These are phyloP conservation scores for Channa striata DNA, from an alignment of 2,797 vertebrate species.

Conservation along the genomic window DNA sequence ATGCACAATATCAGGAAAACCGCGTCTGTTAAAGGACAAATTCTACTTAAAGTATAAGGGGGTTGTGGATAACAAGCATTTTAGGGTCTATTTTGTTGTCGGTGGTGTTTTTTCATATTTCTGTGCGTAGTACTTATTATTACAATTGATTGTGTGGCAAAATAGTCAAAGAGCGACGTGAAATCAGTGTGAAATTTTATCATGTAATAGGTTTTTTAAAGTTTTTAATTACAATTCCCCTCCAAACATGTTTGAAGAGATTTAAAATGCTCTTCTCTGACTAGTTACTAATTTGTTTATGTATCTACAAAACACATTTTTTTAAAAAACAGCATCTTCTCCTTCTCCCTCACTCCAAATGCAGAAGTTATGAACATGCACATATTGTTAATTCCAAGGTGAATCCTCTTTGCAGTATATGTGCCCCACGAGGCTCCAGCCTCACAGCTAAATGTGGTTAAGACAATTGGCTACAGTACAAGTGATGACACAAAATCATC, in stretches of 20 bases:
- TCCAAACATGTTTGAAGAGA: neutral
- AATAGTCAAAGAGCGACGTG: slow-evolving; percentile 7
- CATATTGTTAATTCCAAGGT: neutral
- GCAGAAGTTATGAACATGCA: neutral
- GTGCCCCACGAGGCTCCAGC: neutral
- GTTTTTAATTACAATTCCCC: neutral
- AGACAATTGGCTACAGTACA: neutral
- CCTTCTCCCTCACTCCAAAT: neutral
- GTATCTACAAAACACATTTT: neutral
- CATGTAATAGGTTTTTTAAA: neutral
- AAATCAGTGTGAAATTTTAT: too few relatives aligned
- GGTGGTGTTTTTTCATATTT: slow-evolving; percentile 13
- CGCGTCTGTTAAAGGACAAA: slow-evolving; percentile 33
- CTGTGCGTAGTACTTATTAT: neutral
- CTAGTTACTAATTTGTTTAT: neutral
- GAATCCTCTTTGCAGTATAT: neutral
- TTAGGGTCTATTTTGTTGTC: slow-evolving; percentile 17
- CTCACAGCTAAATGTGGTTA: neutral
- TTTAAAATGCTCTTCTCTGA: neutral
- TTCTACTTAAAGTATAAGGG: neutral
- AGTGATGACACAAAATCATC: neutral
- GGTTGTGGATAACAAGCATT: neutral
- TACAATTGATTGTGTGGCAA: neutral
- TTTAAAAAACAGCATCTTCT: neutral
- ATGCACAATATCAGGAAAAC: slow-evolving; percentile 50